phyloP scores from a whole-genome alignment of 2,888 invertebrate genomes.

The Acleris cristana region DNA sequence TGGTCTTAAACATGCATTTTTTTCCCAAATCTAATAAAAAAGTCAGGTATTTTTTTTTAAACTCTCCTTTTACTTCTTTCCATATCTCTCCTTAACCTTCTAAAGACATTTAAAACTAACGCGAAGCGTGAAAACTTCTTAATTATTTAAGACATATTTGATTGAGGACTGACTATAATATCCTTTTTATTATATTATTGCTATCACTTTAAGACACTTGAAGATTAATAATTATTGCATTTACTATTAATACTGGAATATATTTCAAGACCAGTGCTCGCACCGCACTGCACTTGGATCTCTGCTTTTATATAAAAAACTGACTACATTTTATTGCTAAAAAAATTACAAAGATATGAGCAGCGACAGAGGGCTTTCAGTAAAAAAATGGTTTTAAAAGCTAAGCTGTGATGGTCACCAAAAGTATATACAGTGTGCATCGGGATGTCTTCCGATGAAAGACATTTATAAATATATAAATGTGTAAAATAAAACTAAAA shows the following conservation, averaged over 20 bases:
- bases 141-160: too few relatives aligned
- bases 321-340: conserved; percentile 40
- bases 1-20: too few relatives aligned
- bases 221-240: conserved; percentile 6
- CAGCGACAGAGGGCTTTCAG: conserved; percentile 31
- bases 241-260: conserved; percentile 19
- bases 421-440: conserved; percentile 30
- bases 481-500: conserved; percentile 1
- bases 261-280: conserved; percentile 10
- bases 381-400: conserved; percentile 34
- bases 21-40: too few relatives aligned
- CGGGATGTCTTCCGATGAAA: conserved; percentile 1
- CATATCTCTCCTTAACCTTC: too few relatives aligned
- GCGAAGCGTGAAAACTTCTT: too few relatives aligned
- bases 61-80: too few relatives aligned
- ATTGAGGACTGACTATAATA: background rate
- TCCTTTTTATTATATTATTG: conserved; percentile 18
- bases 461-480: conserved; percentile 9
- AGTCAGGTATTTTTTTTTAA: too few relatives aligned
- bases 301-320: conserved; percentile 41
- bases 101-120: too few relatives aligned
- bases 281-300: conserved; percentile 6
- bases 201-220: conserved; percentile 31
- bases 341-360: conserved; percentile 33
- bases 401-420: conserved; percentile 37